Base-by-base conservation (phyloP, 2,888 invertebrate genomes). In the Acleris laterana region DNA sequence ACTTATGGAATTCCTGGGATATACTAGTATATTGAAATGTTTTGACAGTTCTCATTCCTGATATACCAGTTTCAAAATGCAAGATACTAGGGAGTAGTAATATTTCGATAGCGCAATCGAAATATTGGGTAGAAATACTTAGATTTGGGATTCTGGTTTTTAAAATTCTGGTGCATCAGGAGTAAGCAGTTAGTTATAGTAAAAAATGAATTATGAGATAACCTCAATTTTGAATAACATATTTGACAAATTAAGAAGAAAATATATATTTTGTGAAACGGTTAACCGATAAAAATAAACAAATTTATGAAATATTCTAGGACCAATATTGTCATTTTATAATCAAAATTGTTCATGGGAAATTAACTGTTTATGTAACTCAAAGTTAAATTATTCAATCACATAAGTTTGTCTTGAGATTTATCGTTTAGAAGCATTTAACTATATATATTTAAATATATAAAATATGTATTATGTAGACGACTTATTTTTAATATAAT, bases 381-480 rank as follows among this genome's bases (percentile, higher is more conserved):
- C 79, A 77, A 84, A 80, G 77, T 80, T 77, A 78, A 82, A 68
- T 63, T 68, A 61, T 59, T 56, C 63, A 80, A 79, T 81, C 83
- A 77, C 71, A 80, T 82, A 90, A 87, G 85, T 79, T 77, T 72
- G 83, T 89, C 82, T 87, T 79, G 87, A 89, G 86, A 88, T 87
- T 87, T 88, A 88, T 87, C 87, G 88, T 90, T 83, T 90, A 89
- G 89, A 87, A 89, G 92, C 90, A 91, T 92, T 92, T 92, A 91
- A 91, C 87, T 85, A 85, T 80, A 83, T 82, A 83, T 84, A 84
- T 85, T n/a, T n/a, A 57, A 56, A 61, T 84, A 83, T 85, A 85
- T 85, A 85, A 80, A 83, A 66, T 66, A 61, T 84, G 83, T 85
- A 85, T 85, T 74, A 87, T 87, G 85, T 90, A 90, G 89, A 87